These are phyloP conservation scores for Rhamphomyia laevipes DNA, from an alignment of 2,888 invertebrate genomes.

Conservation along the genomic window DNA sequence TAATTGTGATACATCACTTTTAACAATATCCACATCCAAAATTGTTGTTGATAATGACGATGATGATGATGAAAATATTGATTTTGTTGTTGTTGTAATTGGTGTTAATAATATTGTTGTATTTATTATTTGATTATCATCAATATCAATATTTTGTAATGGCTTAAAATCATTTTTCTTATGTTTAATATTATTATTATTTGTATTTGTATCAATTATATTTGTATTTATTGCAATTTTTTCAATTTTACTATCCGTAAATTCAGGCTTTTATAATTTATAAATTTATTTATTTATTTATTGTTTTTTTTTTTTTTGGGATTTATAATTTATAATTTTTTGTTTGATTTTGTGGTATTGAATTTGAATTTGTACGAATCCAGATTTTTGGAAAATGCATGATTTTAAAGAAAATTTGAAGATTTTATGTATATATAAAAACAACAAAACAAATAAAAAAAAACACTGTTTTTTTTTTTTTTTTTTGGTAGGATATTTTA, in stretches of 20 bases:
- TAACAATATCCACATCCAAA: constrained; percentile 31
- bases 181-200: constrained; percentile 14
- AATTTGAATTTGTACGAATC: too few species aligned
- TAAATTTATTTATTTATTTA: neutral
- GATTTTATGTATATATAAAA: too few species aligned
- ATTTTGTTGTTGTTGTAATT: neutral
- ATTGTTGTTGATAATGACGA: neutral
- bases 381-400: too few species aligned
- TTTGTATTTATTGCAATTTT: constrained; percentile 15
- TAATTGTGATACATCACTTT: constrained; percentile 33
- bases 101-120: neutral
- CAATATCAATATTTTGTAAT: constrained; percentile 9
- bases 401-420: too few species aligned
- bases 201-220: constrained; percentile 10
- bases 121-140: neutral
- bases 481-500: too few species aligned
- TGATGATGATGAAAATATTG: too few species aligned
- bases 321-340: too few species aligned
- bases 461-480: too few species aligned
- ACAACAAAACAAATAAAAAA: too few species aligned
- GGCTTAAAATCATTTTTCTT: constrained; percentile 20
- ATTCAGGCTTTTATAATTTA: constrained; percentile 15
- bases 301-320: neutral
- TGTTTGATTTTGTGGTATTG: too few species aligned
- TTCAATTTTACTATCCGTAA: constrained; percentile 15